phyloP scores from a whole-genome alignment of 2,888 invertebrate genomes.

The Fragum fragum region DNA sequence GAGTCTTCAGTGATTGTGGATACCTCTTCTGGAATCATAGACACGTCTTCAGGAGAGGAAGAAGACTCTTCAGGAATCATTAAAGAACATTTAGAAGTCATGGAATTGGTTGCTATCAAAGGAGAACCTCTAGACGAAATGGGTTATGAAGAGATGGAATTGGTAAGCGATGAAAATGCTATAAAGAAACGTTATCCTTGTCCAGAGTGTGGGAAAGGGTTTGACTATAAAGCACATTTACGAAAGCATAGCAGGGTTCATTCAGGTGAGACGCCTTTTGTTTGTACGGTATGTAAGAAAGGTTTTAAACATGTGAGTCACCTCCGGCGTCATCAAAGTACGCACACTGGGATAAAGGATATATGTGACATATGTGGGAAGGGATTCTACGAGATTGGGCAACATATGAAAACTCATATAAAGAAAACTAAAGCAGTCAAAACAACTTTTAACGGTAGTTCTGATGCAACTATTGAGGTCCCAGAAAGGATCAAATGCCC shows the following conservation, averaged over 20 bases:
- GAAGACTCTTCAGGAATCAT: not conserved
- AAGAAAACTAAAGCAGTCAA: not conserved
- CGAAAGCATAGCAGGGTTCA: not conserved
- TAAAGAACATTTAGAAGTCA: not conserved
- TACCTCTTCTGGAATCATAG: not conserved
- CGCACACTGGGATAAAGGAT: not conserved
- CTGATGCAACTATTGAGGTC: not conserved
- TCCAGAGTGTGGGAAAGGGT: constrained; percentile 8
- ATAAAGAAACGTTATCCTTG: not conserved
- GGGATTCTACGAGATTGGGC: not conserved
- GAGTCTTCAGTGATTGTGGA: too few species aligned
- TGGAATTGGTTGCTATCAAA: not conserved
- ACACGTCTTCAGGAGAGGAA: not conserved
- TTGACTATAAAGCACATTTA: not conserved
- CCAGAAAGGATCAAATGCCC: not conserved
- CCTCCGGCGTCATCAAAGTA: not conserved
- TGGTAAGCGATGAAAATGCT: not conserved
- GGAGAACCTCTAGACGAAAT: not conserved
- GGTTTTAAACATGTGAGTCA: constrained; percentile 9
- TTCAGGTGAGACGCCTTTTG: constrained; percentile 1
- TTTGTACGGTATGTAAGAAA: not conserved
- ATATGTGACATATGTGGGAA: not conserved
- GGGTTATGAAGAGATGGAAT: not conserved
- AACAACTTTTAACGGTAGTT: not conserved
- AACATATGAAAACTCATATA: constrained; percentile 16